A percentile compares a stretch with the other conserved stretches of the same genome.
phyloP scores from a whole-genome alignment of 2,113 vertebrate species.

The Rhinoptilus africanus region DNA sequence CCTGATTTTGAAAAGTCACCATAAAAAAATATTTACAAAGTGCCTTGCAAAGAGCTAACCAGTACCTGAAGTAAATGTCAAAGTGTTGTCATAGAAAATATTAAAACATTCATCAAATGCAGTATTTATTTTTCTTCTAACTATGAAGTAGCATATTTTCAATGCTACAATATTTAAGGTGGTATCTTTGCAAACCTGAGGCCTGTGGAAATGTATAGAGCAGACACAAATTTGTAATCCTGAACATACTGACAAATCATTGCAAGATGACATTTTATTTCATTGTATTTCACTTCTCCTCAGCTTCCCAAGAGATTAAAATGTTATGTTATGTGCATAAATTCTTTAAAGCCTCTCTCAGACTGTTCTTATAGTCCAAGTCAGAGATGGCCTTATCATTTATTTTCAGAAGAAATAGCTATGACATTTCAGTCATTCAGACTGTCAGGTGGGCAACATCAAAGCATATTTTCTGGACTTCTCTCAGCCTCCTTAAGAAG shows the following conservation, averaged over 20 bases:
- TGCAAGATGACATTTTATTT: not conserved
- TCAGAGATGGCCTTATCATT: not conserved
- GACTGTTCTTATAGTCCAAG: not conserved
- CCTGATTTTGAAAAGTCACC: not conserved
- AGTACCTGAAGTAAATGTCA: not conserved
- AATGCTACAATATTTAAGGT: not conserved
- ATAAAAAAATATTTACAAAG: not conserved
- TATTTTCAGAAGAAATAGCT: not conserved
- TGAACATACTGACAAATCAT: not conserved
- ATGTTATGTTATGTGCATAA: not conserved
- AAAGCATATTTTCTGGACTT: not conserved
- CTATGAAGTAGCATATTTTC: not conserved
- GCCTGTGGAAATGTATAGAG: not conserved
- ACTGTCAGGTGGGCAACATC: not conserved
- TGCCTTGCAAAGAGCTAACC: not conserved
- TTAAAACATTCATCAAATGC: not conserved
- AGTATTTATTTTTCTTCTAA: not conserved
- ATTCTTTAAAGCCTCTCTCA: not conserved
- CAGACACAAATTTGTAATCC: not conserved
- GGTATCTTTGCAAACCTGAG: not conserved
- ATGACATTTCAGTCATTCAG: not conserved
- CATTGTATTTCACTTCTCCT: not conserved
- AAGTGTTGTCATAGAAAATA: not conserved
- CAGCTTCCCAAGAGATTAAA: not conserved
- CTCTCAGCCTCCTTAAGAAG: not conserved